phyloP scores from a whole-genome alignment of 2,888 invertebrate genomes.

The Resseliella maxima region DNA sequence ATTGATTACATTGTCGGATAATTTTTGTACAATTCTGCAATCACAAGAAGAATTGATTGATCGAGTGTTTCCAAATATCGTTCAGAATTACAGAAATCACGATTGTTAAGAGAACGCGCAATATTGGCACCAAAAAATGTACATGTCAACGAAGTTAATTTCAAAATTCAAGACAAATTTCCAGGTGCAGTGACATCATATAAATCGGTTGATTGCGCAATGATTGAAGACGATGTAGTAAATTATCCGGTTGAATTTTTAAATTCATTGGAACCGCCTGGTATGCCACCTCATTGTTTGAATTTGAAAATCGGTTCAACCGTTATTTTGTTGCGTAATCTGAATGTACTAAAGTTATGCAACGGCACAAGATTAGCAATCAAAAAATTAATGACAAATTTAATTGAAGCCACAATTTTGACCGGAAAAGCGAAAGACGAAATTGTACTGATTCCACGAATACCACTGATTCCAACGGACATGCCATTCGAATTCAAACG shows the following conservation, averaged over 20 bases:
- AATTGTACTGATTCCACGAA: conserved; percentile 62
- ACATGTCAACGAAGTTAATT: conserved; percentile 58
- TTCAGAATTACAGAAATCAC: conserved; percentile 61
- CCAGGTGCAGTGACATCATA: conserved; percentile 57
- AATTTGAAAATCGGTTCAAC: conserved; percentile 61
- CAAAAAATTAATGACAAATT: conserved; percentile 60
- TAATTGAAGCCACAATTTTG: conserved; percentile 61
- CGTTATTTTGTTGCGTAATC: conserved; percentile 61
- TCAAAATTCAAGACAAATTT: conserved; percentile 58
- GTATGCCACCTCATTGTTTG: conserved; percentile 59
- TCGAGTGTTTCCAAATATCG: conserved; percentile 62
- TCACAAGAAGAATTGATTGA: conserved; percentile 60
- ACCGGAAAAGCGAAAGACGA: conserved; percentile 59
- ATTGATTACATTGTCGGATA: conserved; percentile 60
- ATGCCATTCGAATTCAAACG: conserved; percentile 61
- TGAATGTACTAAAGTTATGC: conserved; percentile 61
- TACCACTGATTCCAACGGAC: conserved; percentile 63
- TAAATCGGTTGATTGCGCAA: conserved; percentile 59
- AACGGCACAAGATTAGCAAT: conserved; percentile 61
- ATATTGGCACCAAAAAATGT: conserved; percentile 59
- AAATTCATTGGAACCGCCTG: conserved; percentile 59
- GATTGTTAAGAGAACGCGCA: conserved; percentile 59
- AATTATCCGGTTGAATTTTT: conserved; percentile 60
- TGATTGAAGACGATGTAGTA: conserved; percentile 58
- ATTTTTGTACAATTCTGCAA: conserved; percentile 60